Conservation (phyloP, 2,113 vertebrate species). For the Isichthys henryi region DNA sequence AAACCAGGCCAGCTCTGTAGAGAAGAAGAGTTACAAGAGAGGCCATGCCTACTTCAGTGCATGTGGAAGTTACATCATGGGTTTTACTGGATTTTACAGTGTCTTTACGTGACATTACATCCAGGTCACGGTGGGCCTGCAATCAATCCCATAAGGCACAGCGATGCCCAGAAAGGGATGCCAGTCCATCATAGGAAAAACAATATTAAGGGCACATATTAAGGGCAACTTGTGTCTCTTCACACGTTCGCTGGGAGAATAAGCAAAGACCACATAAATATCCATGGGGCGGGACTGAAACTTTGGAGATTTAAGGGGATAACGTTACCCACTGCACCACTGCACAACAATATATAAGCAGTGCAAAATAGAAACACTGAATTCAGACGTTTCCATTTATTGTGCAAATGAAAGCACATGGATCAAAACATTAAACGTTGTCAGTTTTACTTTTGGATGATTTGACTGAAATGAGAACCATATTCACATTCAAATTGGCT, state of each 20-base stretch:
- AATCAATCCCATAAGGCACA: not conserved
- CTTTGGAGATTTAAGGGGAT: not conserved
- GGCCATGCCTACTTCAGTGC: not conserved
- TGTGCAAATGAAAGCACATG: not conserved
- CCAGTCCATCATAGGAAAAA: not conserved
- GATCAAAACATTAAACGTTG: slow-evolving; percentile 3
- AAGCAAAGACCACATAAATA: not conserved
- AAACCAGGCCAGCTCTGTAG: not conserved
- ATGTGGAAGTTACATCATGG: not conserved
- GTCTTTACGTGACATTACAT: not conserved
- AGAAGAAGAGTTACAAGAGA: not conserved
- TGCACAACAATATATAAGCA: not conserved
- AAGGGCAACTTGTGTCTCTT: not conserved
- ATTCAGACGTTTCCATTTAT: not conserved
- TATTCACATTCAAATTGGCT: not conserved
- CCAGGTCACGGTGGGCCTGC: not conserved
- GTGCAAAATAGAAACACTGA: not conserved
- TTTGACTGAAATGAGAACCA: not conserved
- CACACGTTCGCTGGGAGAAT: not conserved
- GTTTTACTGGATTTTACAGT: not conserved
- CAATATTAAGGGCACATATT: not conserved
- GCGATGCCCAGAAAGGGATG: not conserved
- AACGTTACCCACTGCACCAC: not conserved
- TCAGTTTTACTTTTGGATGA: not conserved
- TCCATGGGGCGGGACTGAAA: not conserved